Base-by-base conservation (phyloP, 2,888 invertebrate genomes). In the Acanthosepion lycidas region DNA sequence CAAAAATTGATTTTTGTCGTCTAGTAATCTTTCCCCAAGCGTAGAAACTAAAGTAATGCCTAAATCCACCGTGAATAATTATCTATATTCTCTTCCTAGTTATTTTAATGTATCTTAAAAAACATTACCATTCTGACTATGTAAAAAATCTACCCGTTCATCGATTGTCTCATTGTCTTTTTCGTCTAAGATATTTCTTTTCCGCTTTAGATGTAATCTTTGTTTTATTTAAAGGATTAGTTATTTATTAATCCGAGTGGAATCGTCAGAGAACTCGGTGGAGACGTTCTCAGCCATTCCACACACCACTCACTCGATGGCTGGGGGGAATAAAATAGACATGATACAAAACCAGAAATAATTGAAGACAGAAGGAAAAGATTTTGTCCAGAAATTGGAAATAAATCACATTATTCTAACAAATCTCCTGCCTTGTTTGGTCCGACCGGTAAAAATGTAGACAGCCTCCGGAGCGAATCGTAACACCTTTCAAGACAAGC, bases 321-420 rank as follows among this genome's bases (percentile, higher is more conserved):
- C n/a, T n/a, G n/a, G 6, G 78, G 55, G 78, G 78, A 78, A 78
- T 78, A 78, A 78, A 78, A 2, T 18, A 33, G 78, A 78, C 78
- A 33, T 18, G n/a, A 78, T 23, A 78, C 12, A 78, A 78, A 78
- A n/a, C n/a, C 78, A n/a, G 78, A n/a, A 78, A 78, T 78, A 78
- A 78, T 78, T 78, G 78, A 78, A 78, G 78, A n/a, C 5, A 78
- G 12, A n/a, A 15, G 23, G 78, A 78, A 78, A 18, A 78, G 78
- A 78, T n/a, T 78, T 15, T n/a, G 78, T 33, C 23, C n/a, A 33
- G n/a, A 78, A 78, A 78, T 78, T 78, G 78, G 78, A 78, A 33
- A 78, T 78, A 33, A 78, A 78, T 78, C 78, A 78, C n/a, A 33
- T 78, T 78, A 78, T 78, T 78, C n/a, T 78, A 78, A n/a, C 78